Evolutionary conservation across 2,888 invertebrate species (phyloP).

Genomic region (Cerceris ruficornis): DNA sequence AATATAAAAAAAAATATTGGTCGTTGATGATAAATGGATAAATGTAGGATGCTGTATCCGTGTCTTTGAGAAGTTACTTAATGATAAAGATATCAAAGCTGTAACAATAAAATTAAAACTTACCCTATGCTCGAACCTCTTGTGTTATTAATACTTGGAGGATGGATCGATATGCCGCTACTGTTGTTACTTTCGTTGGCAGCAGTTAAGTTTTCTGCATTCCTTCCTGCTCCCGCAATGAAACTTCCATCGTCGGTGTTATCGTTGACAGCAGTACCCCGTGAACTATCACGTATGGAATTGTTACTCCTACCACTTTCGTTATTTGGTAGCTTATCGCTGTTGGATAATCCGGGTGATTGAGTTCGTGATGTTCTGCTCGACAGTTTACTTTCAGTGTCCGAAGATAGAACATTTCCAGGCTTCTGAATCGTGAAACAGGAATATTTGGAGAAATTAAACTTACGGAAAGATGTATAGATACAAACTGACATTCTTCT

Average conservation of each 20-base stretch:
- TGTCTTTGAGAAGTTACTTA: not conserved
- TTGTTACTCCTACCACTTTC: slow-evolving; percentile 40
- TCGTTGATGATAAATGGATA: no score
- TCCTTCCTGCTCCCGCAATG: slow-evolving; percentile 23
- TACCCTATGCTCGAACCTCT: slow-evolving; percentile 68
- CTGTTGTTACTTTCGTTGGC: slow-evolving; percentile 46
- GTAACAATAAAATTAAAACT: slow-evolving; percentile 44
- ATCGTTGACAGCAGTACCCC: slow-evolving; percentile 20
- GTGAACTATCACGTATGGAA: not conserved
- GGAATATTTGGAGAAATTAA: not conserved
- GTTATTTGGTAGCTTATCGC: slow-evolving; percentile 53
- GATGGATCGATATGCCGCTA: slow-evolving; percentile 74
- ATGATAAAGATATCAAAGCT: not conserved
- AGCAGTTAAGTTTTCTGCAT: slow-evolving; percentile 25
- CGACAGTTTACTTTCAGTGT: slow-evolving; percentile 65
- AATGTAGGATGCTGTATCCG: no score
- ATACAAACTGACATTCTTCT: not conserved
- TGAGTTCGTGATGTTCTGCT: slow-evolving; percentile 63
- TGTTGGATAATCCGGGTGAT: slow-evolving; percentile 70
- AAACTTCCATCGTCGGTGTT: slow-evolving; percentile 30
- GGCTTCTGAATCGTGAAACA: slow-evolving; percentile 83
- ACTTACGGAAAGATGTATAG: not conserved
- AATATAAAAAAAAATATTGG: no score
- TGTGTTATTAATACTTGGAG: slow-evolving; percentile 66
- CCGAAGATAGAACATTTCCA: slow-evolving; percentile 78